Percentiles rank a stretch among this genome's conserved stretches.
Evolutionary conservation across 1,140 invertebrate species (phyloP).

Genomic region (Leptopilina clavipes): DNA sequence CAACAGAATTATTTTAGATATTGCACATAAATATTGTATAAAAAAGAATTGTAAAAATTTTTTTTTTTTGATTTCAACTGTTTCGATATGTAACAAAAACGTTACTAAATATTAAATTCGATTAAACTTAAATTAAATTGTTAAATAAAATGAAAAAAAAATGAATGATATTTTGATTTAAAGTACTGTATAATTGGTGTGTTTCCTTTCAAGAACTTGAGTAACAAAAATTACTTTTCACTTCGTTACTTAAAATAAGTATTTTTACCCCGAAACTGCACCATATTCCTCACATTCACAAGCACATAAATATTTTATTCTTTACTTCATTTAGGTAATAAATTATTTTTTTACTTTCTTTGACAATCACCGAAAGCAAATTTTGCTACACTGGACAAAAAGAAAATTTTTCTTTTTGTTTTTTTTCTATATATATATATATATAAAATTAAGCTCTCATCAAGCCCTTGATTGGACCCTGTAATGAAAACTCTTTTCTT

Average conservation of each 20-base stretch:
- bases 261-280: background rate
- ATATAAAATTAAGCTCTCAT: conserved; percentile 46
- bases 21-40: too few relatives aligned
- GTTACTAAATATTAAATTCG: too few relatives aligned
- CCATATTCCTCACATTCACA: conserved; percentile 5
- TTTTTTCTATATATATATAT: background rate
- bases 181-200: background rate
- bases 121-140: too few relatives aligned
- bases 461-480: conserved; percentile 43
- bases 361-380: background rate
- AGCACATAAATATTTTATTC: background rate
- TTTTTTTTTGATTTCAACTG: too few relatives aligned
- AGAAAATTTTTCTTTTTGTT: background rate
- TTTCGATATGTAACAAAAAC: too few relatives aligned
- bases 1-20: too few relatives aligned
- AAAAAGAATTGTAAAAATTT: too few relatives aligned
- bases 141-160: too few relatives aligned
- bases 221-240: conserved; percentile 1
- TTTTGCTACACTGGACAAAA: background rate
- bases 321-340: background rate
- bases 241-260: background rate
- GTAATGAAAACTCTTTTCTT: conserved; percentile 45
- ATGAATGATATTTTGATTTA: too few relatives aligned
- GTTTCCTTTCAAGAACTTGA: background rate
- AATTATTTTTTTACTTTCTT: conserved; percentile 10